phyloP scores from a whole-genome alignment of 2,888 invertebrate species.

The Anthophora plumipes region DNA sequence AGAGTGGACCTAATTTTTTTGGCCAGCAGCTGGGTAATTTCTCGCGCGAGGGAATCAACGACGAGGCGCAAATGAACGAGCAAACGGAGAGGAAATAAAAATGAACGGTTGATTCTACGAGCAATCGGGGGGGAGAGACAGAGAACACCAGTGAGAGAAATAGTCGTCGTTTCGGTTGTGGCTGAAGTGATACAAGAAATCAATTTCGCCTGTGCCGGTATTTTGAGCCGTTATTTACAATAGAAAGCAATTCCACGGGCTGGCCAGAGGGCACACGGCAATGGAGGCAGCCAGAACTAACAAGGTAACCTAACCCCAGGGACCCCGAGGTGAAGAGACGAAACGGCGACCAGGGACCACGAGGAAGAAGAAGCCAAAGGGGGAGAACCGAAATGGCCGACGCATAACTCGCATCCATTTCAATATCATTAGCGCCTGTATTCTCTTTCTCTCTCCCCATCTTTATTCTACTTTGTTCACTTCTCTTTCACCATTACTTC shows the following conservation, averaged over 20 bases:
- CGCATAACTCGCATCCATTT: slow-evolving; percentile 82
- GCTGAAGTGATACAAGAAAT: slow-evolving; percentile 63
- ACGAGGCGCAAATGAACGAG: background rate
- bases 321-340: slow-evolving; percentile 56
- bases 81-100: background rate
- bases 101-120: background rate
- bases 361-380: slow-evolving; percentile 42
- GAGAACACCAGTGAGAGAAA: background rate
- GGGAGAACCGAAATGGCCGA: slow-evolving; percentile 76
- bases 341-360: slow-evolving; percentile 41
- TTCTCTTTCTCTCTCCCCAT: slow-evolving; percentile 11
- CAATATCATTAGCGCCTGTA: slow-evolving; percentile 80
- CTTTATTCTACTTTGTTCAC: background rate
- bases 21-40: no score
- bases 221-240: slow-evolving; percentile 75
- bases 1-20: no score
- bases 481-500: no score
- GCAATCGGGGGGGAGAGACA: background rate
- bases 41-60: no score
- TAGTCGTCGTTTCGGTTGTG: background rate
- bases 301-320: slow-evolving; percentile 82
- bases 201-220: slow-evolving; percentile 68
- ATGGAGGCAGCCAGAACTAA: slow-evolving; percentile 80
- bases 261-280: slow-evolving; percentile 76
- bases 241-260: slow-evolving; percentile 74